Base-by-base conservation (phyloP, 2,888 invertebrate genomes). In the Epinotia demarniana region DNA sequence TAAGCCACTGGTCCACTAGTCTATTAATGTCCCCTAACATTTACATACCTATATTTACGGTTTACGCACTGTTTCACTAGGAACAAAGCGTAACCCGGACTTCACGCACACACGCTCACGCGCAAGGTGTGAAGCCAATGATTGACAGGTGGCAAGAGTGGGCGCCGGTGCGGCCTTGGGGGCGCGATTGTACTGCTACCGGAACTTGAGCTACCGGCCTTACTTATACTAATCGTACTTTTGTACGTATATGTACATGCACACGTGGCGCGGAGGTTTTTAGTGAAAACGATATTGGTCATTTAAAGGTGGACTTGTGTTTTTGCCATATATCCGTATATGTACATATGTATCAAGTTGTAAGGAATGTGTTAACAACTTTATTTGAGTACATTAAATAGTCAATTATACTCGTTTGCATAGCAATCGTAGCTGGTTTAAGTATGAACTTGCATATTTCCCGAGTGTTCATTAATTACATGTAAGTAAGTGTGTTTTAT, bases 171-270 rank as follows among this genome's bases (percentile, higher is more conserved):
- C 70, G 74, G 72, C 82, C 82, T 83, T 81, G 79, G 71, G 67
- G 62, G 61, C 53, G 67, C 73, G 77, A 80, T 78, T 77, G 78
- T 78, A 77, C 72, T 77, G 76, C 81, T 81, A 81, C 82, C 80
- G 81, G 81, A 81, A 81, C 79, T 67, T 49, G 27, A 60, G 76
- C 78, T 78, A 78, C 77, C 77, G 82, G 79, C 79, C 78, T 82
- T 78, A 80, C 73, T 68, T 71, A 18, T 46, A 33, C 70, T 43
- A 61, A 71, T 60, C 69, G 58, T 70, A 72, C 75, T 71, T 75
- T 71, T 75, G 23, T 66, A 63, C 46, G 61, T 72, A 67, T 33
- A 67, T 57, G 62, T 67, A 61, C 23, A n/a, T n/a, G 6, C 27
- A 57, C 33, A 61, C 49, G 70, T 70, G 70, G 60, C 18, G 23